These are phyloP conservation scores for Nasonovia ribisnigri DNA, from an alignment of 2,888 invertebrate genomes.

Conservation along the genomic window DNA sequence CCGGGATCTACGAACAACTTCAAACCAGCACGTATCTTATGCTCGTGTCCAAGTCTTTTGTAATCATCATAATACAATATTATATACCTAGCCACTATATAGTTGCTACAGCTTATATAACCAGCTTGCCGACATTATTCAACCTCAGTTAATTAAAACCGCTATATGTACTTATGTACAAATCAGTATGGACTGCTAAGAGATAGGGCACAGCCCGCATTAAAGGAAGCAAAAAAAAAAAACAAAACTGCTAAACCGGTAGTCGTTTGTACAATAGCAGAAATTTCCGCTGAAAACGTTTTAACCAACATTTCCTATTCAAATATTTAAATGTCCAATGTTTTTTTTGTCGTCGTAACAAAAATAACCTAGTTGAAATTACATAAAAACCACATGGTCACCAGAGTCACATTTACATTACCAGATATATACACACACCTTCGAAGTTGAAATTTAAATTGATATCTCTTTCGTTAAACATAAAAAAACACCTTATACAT, in stretches of 20 bases:
- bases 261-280: neutral
- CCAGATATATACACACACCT: neutral
- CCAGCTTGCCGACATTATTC: neutral
- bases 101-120: neutral
- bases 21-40: neutral
- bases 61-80: neutral
- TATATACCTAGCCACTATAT: neutral
- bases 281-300: neutral
- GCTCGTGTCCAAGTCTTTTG: neutral
- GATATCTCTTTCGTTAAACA: neutral
- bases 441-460: neutral
- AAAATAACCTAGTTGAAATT: neutral
- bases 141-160: neutral
- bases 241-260: neutral
- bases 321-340: neutral
- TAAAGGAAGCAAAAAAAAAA: neutral
- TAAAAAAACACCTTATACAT: neutral
- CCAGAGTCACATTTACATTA: neutral
- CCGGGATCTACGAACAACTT: neutral
- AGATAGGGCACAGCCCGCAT: neutral
- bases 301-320: neutral
- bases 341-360: neutral
- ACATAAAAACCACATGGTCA: slow-evolving; percentile 22
- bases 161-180: neutral
- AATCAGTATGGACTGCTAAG: neutral